Evolutionary conservation across 1,140 invertebrate genomes (phyloP), one percentile per base, ranked within the genome.

Genomic region (Leptinotarsa undecemlineata): DNA sequence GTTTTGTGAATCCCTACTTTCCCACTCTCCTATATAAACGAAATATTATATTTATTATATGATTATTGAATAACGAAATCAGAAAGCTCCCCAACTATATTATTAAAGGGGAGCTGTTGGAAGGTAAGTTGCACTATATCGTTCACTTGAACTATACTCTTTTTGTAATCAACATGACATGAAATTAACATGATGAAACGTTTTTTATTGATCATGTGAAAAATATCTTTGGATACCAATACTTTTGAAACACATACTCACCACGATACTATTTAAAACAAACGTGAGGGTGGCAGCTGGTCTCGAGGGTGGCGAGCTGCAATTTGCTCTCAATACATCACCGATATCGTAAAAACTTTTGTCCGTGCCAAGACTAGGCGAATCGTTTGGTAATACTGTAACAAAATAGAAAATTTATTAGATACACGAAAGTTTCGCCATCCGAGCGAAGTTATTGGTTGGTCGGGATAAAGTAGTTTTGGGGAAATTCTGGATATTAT

Each of bases 251-350:
- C 63, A 19, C 11, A 17, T 77, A 90, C 91, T 93, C 87, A 95
- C 93, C 87, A 90, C 88, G 78, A 90, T 87, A 80, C 90, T 90
- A 82, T 95, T 95, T 80, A 95, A 88, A 80, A 90, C 89, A 86
- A 95, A 94, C 64, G 88, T 90, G 69, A 94, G 86, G 87, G 48
- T 90, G 87, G 82, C 80, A 11, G 90, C 87, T 11, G 93, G 93
- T 70, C 89, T 86, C n/a, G 92, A 93, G 2, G 90, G 88, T 33
- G 90, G 88, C n/a, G 92, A 90, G 68, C 89, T 91, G 85, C 94
- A 95, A 83, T 93, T 93, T 48, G 91, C 93, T 79, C 88, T 85
- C 47, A 95, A 86, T 33, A 90, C 85, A 81, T 95, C 93, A 4
- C 92, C 93, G 6, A 91, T 88, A 79, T 92, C 90, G 84, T 94